phyloP scores from a whole-genome alignment of 2,797 vertebrate genomes.

The Nannoperca obscura region DNA sequence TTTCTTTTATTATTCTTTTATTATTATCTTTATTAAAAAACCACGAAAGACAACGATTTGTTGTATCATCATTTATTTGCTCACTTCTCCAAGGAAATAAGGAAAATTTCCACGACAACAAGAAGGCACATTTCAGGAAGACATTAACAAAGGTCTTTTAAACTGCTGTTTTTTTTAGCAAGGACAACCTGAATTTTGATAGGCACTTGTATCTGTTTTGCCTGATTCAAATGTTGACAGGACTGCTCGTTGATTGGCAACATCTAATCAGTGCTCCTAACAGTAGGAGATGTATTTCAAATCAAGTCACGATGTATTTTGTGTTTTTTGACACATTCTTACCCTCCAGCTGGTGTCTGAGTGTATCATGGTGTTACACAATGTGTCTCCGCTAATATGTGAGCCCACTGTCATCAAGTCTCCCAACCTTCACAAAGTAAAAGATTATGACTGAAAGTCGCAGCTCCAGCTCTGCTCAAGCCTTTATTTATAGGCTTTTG shows the following conservation, averaged over 20 bases:
- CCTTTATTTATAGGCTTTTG: slow-evolving; percentile 40
- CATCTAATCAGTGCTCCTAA: not conserved
- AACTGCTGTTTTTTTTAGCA: too few species aligned
- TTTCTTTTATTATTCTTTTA: too few species aligned
- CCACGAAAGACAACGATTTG: too few species aligned
- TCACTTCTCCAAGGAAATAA: too few species aligned
- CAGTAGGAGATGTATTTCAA: not conserved
- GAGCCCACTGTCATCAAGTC: slow-evolving; percentile 7
- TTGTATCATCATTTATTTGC: too few species aligned
- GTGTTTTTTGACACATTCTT: not conserved
- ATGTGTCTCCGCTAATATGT: slow-evolving; percentile 23
- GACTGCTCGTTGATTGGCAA: not conserved
- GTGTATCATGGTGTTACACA: not conserved
- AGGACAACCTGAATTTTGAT: not conserved
- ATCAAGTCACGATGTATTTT: not conserved
- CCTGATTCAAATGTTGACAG: not conserved
- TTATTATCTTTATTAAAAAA: too few species aligned
- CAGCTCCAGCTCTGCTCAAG: slow-evolving; percentile 9
- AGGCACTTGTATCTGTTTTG: not conserved
- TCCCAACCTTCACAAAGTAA: slow-evolving; percentile 13
- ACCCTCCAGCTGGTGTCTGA: slow-evolving; percentile 2
- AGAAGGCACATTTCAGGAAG: too few species aligned
- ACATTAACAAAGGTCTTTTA: too few species aligned
- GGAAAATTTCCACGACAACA: too few species aligned
- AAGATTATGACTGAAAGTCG: slow-evolving; percentile 26